Evolutionary conservation across 2,888 invertebrate genomes (phyloP), one percentile per base, ranked within the genome.

Genomic region (Rhyacophila evoluta): DNA sequence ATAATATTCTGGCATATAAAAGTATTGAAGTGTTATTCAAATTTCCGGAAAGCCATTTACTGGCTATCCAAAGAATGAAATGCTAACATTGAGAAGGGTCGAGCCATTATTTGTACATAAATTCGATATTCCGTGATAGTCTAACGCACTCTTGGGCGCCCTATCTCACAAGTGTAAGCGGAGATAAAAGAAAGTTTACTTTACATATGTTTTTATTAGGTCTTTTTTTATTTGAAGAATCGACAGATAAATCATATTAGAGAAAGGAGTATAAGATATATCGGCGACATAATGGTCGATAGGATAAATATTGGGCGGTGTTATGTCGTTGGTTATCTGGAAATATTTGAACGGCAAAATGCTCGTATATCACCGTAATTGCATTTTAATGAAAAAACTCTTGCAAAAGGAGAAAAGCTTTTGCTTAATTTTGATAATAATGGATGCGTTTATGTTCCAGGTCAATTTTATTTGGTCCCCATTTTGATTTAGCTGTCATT

Each of bases 21-120:
- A 55, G 25, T 55, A 55, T 55, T 55, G 55, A 55, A 55, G 55
- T 41, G 41, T 69, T 71, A 71, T 71, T 71, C 71, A 71, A 37
- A 71, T 71, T 71, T 71, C 69, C 36, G 36, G 37, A 37, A 28
- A 28, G 29, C 71, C 19, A 71, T 71, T 71, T 71, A 71, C 36
- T 36, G 71, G 37, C 36, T 12, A 19, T 71, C 71, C 37, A 36
- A 71, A 37, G 69, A 55, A 55, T 55, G 19, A 37, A 71, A 71
- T 37, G 25, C 71, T 10, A 71, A 71, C 36, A 37, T 19, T 71
- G 71, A 71, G 71, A 71, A 71, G 71, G 71, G 71, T 71, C 37
- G 41, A 15, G 8, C 55, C 55, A 19, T 55, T 55, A 55, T 55
- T 55, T 55, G 55, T 25, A 25, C 55, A 55, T 55, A 55, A 55